A percentile compares a stretch with the other conserved stretches of the same genome.
phyloP scores from a whole-genome alignment of 2,888 invertebrate genomes.

The Chrysina gloriosa region DNA sequence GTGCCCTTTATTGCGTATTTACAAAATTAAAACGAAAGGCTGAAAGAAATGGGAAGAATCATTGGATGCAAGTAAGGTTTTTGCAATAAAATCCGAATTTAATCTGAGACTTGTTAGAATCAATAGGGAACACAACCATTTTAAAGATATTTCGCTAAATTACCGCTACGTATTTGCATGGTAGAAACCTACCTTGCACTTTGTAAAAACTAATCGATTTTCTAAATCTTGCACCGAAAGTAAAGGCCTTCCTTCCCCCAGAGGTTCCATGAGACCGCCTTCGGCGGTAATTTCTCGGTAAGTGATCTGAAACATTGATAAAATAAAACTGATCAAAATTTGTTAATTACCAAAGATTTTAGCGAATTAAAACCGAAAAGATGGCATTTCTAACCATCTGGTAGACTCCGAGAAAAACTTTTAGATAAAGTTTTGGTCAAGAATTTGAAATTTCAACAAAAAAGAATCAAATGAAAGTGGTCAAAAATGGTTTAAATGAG shows the following conservation, averaged over 20 bases:
- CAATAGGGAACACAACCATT: too few species aligned
- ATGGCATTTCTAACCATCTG: background rate
- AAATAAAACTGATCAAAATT: slow-evolving; percentile 36
- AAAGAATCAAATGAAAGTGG: background rate
- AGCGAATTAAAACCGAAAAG: background rate
- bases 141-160: too few species aligned
- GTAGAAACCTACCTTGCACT: slow-evolving; percentile 76
- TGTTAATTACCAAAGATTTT: background rate
- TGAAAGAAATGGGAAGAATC: too few species aligned
- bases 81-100: too few species aligned
- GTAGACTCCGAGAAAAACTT: too few species aligned
- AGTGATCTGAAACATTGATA: slow-evolving; percentile 67
- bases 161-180: background rate
- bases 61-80: too few species aligned
- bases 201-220: slow-evolving; percentile 88
- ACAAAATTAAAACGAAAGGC: too few species aligned
- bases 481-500: background rate
- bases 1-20: too few species aligned
- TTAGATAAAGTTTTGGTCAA: too few species aligned
- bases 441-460: too few species aligned
- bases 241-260: slow-evolving; percentile 84
- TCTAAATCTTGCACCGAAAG: slow-evolving; percentile 87
- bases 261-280: slow-evolving; percentile 86
- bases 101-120: too few species aligned
- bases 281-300: slow-evolving; percentile 87